Conservation (phyloP, 2,888 invertebrate species). For the Physocephala rufipes region DNA sequence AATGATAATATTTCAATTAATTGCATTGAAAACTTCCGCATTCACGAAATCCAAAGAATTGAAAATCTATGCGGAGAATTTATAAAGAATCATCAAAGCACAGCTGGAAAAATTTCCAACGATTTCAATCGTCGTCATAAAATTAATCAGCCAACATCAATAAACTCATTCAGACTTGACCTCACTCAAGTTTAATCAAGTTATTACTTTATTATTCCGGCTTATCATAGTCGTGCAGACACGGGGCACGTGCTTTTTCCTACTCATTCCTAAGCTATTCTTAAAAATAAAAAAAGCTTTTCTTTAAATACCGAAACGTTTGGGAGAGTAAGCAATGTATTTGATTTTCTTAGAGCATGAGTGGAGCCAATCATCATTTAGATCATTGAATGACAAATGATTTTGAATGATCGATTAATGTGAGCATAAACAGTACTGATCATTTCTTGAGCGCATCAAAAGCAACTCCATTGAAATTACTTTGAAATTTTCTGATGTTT, state of each 20-base stretch:
- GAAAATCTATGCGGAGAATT: no score
- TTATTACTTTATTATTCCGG: not conserved
- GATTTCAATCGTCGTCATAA: not conserved
- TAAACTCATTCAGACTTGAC: constrained; percentile 12
- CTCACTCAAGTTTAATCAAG: constrained; percentile 12
- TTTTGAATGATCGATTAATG: no score
- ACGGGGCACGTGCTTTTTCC: not conserved
- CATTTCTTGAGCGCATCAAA: not conserved
- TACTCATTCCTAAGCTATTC: not conserved
- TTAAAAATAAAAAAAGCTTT: not conserved
- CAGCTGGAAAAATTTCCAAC: no score
- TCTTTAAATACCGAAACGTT: not conserved
- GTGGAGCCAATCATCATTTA: not conserved
- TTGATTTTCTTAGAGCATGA: no score
- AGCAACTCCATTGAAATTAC: not conserved
- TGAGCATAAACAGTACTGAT: not conserved
- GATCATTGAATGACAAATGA: not conserved
- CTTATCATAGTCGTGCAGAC: constrained; percentile 6
- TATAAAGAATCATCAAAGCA: no score
- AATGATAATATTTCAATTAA: no score
- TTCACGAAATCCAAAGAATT: no score
- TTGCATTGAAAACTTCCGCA: no score
- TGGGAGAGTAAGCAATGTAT: not conserved
- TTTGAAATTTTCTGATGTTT: not conserved
- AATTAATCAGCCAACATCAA: constrained; percentile 7